Evolutionary conservation across 2,797 vertebrate species (phyloP), one percentile per base, ranked within the genome.

Genomic region (Alouatta caraya): DNA sequence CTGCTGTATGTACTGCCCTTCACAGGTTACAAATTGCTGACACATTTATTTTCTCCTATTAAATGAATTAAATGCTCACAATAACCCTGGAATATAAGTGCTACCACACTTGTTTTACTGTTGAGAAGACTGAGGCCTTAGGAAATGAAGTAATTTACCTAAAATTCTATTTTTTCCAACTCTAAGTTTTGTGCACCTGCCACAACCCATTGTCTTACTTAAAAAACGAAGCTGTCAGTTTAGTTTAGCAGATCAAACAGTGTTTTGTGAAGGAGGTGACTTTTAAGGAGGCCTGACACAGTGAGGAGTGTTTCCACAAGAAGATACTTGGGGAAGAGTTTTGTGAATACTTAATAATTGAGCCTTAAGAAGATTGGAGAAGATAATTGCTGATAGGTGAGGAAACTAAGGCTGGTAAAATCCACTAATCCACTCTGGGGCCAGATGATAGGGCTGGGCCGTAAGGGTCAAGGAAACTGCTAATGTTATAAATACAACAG

Each of bases 21-120:
- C 72, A 96, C 24, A 95, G 44, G 94, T 90, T 93, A 93, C 14
- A 82, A 95, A 95, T 30, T 92, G 44, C 30, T 96, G 52, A 89
- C 55, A 83, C 3, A 92, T 94, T 86, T 93, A 92, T 86, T 84
- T 30, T 86, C 22, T 90, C 64, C 44, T 64, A 64, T n/a, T 64
- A 64, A 64, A 64, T 64, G 30, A 64, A n/a, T 79, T 95, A 72
- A 94, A 75, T 96, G 39, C 79, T 91, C 50, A 88, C 7, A 76
- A 78, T 7, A 94, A 24, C 28, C 28, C 33, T 79, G 24, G 8
- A 78, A 94, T 70, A 64, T 80, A 89, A 72, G 30, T 83, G 39
- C 28, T 88, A 42, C 24, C 26, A 46, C 17, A n/a, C 28, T 86
- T 90, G 4, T 94, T 90, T 94, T 94, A 82, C 28, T 14, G 44